phyloP scores from a whole-genome alignment of 2,113 vertebrate genomes.

The Tragelaphus scriptus region DNA sequence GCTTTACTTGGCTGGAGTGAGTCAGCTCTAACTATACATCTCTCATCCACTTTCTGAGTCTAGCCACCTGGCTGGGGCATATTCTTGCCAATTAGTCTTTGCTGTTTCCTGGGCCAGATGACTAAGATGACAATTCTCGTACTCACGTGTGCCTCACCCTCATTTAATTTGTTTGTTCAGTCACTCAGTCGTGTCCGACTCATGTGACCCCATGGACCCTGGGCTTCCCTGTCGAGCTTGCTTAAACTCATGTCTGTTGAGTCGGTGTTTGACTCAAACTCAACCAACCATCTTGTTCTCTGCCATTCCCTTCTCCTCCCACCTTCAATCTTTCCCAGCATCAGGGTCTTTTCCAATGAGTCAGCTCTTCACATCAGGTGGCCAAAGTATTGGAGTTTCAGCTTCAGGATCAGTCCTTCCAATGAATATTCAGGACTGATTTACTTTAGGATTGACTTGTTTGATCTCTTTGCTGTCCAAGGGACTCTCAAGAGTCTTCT shows the following conservation, averaged over 20 bases:
- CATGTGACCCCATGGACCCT: not conserved
- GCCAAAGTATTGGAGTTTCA: not conserved
- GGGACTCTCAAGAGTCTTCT: not conserved
- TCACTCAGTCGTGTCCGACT: fast-evolving
- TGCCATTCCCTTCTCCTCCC: not conserved
- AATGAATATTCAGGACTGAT: not conserved
- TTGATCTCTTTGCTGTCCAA: not conserved
- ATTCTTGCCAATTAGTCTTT: not conserved
- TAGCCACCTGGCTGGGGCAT: not conserved
- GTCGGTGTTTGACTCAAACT: not conserved
- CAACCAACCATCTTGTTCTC: not conserved
- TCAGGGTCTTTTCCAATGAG: not conserved
- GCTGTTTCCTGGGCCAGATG: not conserved
- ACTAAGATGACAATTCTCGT: not conserved
- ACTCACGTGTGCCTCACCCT: not conserved
- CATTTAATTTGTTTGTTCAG: not conserved
- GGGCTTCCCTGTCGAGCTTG: not conserved
- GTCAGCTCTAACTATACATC: not conserved
- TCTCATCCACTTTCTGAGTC: not conserved
- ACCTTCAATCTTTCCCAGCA: not conserved
- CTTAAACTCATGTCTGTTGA: not conserved
- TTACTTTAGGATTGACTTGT: not conserved
- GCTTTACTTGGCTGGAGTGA: not conserved
- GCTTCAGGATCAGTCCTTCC: not conserved
- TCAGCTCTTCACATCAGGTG: not conserved